Conservation (phyloP, 2,888 invertebrate species). For the Neoscelio sp. region DNA sequence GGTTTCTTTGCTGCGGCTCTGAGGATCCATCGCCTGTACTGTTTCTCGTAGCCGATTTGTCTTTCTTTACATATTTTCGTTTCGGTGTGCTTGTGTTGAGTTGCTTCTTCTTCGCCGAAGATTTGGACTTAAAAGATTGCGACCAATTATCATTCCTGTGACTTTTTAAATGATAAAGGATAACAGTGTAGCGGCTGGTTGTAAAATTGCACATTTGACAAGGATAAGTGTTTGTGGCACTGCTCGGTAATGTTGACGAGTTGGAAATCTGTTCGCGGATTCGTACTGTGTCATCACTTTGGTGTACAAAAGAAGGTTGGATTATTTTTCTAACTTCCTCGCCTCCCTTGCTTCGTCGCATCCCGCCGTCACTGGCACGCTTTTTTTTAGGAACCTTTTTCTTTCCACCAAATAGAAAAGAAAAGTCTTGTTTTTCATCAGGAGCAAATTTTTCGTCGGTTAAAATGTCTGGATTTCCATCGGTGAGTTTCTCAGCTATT, state of each 20-base stretch:
- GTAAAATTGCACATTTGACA: slow-evolving; percentile 88
- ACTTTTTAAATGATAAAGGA: slow-evolving; percentile 89
- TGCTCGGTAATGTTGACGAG: slow-evolving; percentile 74
- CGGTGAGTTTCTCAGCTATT: slow-evolving; percentile 89
- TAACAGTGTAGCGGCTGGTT: slow-evolving; percentile 88
- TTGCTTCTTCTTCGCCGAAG: slow-evolving; percentile 70
- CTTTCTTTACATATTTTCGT: slow-evolving; percentile 83
- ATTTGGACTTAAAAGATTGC: slow-evolving; percentile 70
- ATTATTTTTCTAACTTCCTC: slow-evolving; percentile 80
- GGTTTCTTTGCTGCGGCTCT: no score
- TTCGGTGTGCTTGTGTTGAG: slow-evolving; percentile 77
- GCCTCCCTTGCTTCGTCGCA: slow-evolving; percentile 72
- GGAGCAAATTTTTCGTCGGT: slow-evolving; percentile 85
- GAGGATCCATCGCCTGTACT: slow-evolving; percentile 79
- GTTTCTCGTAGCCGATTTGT: slow-evolving; percentile 74
- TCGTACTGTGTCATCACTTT: slow-evolving; percentile 86
- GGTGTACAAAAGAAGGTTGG: slow-evolving; percentile 83
- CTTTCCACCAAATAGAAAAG: slow-evolving; percentile 84
- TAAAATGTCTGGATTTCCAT: slow-evolving; percentile 89
- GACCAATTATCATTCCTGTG: slow-evolving; percentile 81
- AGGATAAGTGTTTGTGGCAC: slow-evolving; percentile 82
- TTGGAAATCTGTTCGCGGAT: slow-evolving; percentile 85
- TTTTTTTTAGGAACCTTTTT: slow-evolving; percentile 83
- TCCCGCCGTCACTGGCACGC: slow-evolving; percentile 74
- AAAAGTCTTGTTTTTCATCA: slow-evolving; percentile 84